Evolutionary conservation across 1,140 invertebrate species (phyloP), one percentile per base, ranked within the genome.

Genomic region (Drosophila nasuta): DNA sequence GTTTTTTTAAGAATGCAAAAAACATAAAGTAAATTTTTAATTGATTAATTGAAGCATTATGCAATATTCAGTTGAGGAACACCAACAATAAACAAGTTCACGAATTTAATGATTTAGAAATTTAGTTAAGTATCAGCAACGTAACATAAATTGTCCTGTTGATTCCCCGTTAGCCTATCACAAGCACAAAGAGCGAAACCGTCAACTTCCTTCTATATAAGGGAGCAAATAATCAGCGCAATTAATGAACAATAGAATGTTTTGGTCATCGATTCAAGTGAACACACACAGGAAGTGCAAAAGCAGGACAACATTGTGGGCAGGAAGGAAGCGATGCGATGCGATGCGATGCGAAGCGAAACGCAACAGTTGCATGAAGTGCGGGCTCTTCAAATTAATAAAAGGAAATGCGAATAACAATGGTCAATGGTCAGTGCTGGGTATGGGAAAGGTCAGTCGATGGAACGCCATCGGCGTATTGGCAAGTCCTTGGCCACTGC

Each of bases 351-450:
- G 3, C 20, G 20, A 4, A 25, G 49, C 57, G 77, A 88, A 74
- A 82, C 82, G 82, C 82, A 87, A 87, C 82, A 87, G 82, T 82
- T 86, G 82, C 82, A 81, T 86, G 83, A 87, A 77, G 72, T 75
- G 83, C 83, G 79, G 80, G 73, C 69, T 75, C 82, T 87, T 87
- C 83, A 87, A 87, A 77, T 87, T 88, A 88, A 80, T 83, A 83
- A 80, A 51, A 64, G 72, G 68, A 79, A 82, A 75, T 82, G 82
- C 79, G 52, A 79, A 86, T 68, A 71, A 77, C 79, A 88, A 86
- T 63, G 13, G 71, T 11, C 33, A 46, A 68, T 33, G 28, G 41
- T 52, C 73, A 59, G 63, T 8, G 41, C 10, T 30, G 49, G 49
- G 35, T 59, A 52, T 11, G 64, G 81, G 56, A 80, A 79, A 70